These are phyloP conservation scores for Cataglyphis altisquamis DNA, from an alignment of 2,888 invertebrate genomes.

Conservation along the genomic window DNA sequence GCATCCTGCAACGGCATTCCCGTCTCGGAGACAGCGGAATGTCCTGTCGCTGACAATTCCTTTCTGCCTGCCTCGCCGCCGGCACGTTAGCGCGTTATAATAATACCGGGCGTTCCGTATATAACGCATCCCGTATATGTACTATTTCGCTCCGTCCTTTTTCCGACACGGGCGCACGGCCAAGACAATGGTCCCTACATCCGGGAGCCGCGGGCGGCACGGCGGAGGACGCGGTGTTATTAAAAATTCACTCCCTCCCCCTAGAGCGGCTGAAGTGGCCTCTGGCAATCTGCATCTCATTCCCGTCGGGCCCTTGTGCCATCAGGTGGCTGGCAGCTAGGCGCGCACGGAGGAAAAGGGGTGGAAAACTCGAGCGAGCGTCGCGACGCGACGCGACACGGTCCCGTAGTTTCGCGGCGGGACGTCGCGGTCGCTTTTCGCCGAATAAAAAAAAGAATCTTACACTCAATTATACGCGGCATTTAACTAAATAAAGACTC, in stretches of 20 bases:
- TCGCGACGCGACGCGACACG: constrained; percentile 31
- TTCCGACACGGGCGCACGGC: constrained; percentile 71
- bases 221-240: constrained; percentile 82
- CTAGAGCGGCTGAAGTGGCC: constrained; percentile 84
- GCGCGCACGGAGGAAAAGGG: constrained; percentile 69
- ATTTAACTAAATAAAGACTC: constrained; percentile 78
- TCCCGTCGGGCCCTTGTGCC: constrained; percentile 81
- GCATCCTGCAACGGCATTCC: constrained; percentile 24
- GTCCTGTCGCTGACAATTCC: constrained; percentile 75
- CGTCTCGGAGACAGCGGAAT: constrained; percentile 42
- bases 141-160: constrained; percentile 58
- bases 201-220: constrained; percentile 74
- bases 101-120: constrained; percentile 73
- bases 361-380: constrained; percentile 67
- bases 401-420: constrained; percentile 32
- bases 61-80: constrained; percentile 36
- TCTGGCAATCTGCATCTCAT: constrained; percentile 86
- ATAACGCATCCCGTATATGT: constrained; percentile 61
- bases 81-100: constrained; percentile 75
- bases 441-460: constrained; percentile 72
- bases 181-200: constrained; percentile 81
- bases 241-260: constrained; percentile 85
- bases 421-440: constrained; percentile 42
- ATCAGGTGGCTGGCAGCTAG: constrained; percentile 74
- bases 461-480: constrained; percentile 79